Base-by-base conservation (phyloP, 1,140 invertebrate species). In the Pachyrhynchus sulphureomaculatus region DNA sequence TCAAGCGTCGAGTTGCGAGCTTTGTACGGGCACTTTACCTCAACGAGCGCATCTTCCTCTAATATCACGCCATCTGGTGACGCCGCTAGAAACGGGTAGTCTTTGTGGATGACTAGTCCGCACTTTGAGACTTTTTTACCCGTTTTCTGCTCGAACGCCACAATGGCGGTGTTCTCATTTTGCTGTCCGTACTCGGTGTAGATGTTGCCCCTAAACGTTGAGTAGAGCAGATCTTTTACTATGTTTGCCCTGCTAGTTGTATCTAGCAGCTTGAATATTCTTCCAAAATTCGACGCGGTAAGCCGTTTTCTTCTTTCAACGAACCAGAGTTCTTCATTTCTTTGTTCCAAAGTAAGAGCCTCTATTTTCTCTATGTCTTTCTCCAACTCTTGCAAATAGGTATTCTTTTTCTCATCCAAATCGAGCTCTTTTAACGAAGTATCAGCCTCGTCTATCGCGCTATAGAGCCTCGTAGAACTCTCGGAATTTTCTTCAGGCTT, bases 221-320 rank as follows among this genome's bases (percentile, higher is more conserved):
- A 51, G 17, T 64, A 45, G 2, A 66, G 39, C 10, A 66, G 20
- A n/a, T 64, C 41, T 45, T 67, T 48, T 6, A 64, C 64, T 2
- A 68, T 17, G 18, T 66, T 68, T 13, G 34, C 37, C 23, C 62
- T 51, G 34, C 59, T 45, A 2, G 67, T 70, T 18, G 12, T 61
- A 49, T 63, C 54, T 13, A 54, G 45, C 17, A 68, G 21, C 49
- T 68, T 71, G 37, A 32, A 70, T 10, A 72, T 61, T 23, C 64
- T 26, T 48, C 69, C 67, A 53, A 72, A 72, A 66, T 71, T 71
- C 2, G 69, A 71, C 17, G 70, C 69, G 1, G 69, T 72, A 9
- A 72, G 45, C 18, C 69, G 24, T 32, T 64, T 64, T 52, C 41
- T 65, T 26, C 67, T 39, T 39, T 69, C 60, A 13, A 20, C 13